phyloP scores from a whole-genome alignment of 2,797 vertebrate species.

The Acanthurus tractus region DNA sequence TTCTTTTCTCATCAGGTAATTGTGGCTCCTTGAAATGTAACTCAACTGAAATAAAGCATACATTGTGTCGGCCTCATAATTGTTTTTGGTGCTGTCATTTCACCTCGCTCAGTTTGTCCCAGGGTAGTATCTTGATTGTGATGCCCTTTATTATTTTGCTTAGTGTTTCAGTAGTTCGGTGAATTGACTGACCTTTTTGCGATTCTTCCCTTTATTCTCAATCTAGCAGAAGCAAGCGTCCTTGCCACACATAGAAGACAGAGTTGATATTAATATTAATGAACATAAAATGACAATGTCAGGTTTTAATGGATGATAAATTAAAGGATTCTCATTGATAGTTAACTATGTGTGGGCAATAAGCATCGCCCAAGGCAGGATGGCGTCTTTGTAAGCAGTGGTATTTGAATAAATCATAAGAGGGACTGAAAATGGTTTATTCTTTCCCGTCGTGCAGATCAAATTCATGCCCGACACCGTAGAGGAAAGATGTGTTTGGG shows the following conservation, averaged over 20 bases:
- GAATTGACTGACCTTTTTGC: slow-evolving; percentile 84
- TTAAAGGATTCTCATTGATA: slow-evolving; percentile 73
- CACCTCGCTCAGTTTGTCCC: slow-evolving; percentile 71
- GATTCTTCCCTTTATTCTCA: slow-evolving; percentile 70
- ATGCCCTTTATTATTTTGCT: slow-evolving; percentile 85
- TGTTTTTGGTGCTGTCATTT: slow-evolving; percentile 74
- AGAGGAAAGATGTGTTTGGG: slow-evolving; percentile 74
- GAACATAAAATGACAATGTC: slow-evolving; percentile 77
- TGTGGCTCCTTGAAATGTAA: slow-evolving; percentile 13
- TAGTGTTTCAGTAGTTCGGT: slow-evolving; percentile 79
- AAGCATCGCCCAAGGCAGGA: slow-evolving; percentile 57
- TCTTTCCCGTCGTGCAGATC: slow-evolving; percentile 65
- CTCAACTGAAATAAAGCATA: slow-evolving; percentile 62
- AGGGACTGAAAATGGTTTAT: slow-evolving; percentile 51
- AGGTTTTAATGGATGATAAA: slow-evolving; percentile 81
- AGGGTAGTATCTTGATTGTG: slow-evolving; percentile 81
- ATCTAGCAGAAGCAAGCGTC: slow-evolving; percentile 64
- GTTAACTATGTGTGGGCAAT: slow-evolving; percentile 68
- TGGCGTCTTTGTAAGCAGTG: slow-evolving; percentile 58
- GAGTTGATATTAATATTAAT: slow-evolving; percentile 85
- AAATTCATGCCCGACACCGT: slow-evolving; percentile 66
- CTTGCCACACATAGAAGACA: slow-evolving; percentile 54
- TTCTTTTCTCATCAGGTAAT: slow-evolving; percentile 30
- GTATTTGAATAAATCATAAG: slow-evolving; percentile 78
- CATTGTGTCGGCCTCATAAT: slow-evolving; percentile 58